phyloP scores from a whole-genome alignment of 2,888 invertebrate species.

The Phaonia tiefii region DNA sequence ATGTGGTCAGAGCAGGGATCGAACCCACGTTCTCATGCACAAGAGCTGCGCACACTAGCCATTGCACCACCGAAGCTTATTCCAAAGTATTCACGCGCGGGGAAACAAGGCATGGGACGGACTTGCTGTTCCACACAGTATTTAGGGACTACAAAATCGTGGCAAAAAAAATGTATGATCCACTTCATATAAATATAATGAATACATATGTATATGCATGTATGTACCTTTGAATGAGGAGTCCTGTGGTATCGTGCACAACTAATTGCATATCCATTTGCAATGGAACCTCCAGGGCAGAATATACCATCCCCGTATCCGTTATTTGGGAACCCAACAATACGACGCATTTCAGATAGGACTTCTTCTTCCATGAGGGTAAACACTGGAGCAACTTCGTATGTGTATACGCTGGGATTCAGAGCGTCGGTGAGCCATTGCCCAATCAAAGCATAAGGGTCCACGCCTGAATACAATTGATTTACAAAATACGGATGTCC shows the following conservation, averaged over 20 bases:
- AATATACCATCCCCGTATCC: conserved; percentile 92
- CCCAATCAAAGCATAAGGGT: conserved; percentile 91
- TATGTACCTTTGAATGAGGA: conserved; percentile 87
- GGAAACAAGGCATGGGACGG: too few relatives aligned
- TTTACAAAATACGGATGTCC: conserved; percentile 95
- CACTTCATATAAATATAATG: too few relatives aligned
- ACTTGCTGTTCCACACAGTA: too few relatives aligned
- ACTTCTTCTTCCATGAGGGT: conserved; percentile 93
- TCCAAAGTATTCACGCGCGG: too few relatives aligned
- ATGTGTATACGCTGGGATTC: conserved; percentile 93
- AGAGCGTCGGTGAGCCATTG: conserved; percentile 93
- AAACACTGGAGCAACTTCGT: conserved; percentile 94
- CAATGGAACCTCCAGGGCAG: conserved; percentile 94
- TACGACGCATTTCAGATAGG: conserved; percentile 88
- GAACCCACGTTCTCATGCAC: too few relatives aligned
- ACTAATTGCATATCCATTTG: conserved; percentile 95
- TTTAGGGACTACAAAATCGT: too few relatives aligned
- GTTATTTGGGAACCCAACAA: conserved; percentile 88
- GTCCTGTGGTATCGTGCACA: conserved; percentile 88
- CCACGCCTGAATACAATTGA: conserved; percentile 91
- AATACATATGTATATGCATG: too few relatives aligned
- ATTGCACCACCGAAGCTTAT: too few relatives aligned
- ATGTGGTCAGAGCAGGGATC: too few relatives aligned
- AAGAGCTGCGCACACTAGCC: too few relatives aligned
- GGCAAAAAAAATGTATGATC: too few relatives aligned